Base-by-base conservation (phyloP, 2,113 vertebrate genomes). In the Sialia sialis region DNA sequence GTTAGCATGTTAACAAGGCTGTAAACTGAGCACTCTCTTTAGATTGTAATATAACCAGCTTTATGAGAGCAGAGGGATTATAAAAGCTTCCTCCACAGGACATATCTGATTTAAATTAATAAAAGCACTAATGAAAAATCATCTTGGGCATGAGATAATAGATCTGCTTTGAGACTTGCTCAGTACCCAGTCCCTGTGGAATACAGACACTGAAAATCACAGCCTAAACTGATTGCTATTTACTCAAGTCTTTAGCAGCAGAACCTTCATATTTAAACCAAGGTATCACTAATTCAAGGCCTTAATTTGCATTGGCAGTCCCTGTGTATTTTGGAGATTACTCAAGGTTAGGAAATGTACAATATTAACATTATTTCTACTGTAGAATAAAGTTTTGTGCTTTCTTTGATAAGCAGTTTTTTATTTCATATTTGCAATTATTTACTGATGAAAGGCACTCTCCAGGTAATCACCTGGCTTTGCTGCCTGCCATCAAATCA, bases 111-210 rank as follows among this genome's bases (percentile, higher is more conserved):
- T 91, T 81, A 91, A 92, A 94, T 95, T 92, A 94, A 95, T 92
- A 95, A 89, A 94, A 87, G 78, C 46, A 63, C 86, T 86, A 92
- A 92, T 88, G 68, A 92, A 92, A 96, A 90, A 85, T 85, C 94
- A 63, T 86, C 55, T 59, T 84, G 64, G 21, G 68, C 16, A 85
- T 49, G 78, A 95, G 78, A 79, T 92, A 93, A 94, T 88, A 92
- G 60, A 17, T 22, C 10, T 89, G n/a, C 49, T 58, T 26, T 58
- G 68, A 95, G 60, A 70, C 41, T 25, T 82, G 58, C 64, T n/a
- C n/a, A 70, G 34, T 88, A 38, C 32, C 41, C 39, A n/a, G 51
- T 62, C 75, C 68, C 63, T 34, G 20, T 5, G 59, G 90, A 84
- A 77, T 67, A 51, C 32, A 64, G 54, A 13, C 7, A 6, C 70